Evolutionary conservation across 2,113 vertebrate species (phyloP).

Genomic region (Gambusia holbrooki): DNA sequence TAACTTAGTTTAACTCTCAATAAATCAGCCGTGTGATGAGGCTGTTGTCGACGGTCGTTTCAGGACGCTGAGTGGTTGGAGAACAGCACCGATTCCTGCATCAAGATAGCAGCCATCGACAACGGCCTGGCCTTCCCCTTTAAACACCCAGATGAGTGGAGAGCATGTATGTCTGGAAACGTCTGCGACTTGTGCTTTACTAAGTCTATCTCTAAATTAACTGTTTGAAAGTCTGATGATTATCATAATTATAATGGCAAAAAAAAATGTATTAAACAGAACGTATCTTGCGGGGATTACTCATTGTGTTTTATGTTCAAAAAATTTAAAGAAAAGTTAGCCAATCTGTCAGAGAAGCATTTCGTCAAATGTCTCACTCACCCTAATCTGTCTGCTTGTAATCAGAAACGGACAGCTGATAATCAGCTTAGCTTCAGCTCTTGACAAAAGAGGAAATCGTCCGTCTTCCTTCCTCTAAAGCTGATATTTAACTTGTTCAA

Average conservation of each 20-base stretch:
- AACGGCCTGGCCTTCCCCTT: slow-evolving; percentile 98
- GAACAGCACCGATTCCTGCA: slow-evolving; percentile 65
- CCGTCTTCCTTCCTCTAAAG: no score
- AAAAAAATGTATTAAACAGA: no score
- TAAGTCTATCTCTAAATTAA: no score
- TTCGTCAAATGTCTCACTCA: background rate
- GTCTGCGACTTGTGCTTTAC: background rate
- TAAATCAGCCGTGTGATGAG: slow-evolving; percentile 4
- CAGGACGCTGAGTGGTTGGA: slow-evolving; percentile 82
- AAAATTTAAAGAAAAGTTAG: background rate
- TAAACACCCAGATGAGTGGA: slow-evolving; percentile 98
- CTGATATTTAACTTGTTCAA: no score
- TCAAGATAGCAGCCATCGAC: slow-evolving; percentile 96
- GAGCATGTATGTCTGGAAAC: slow-evolving; percentile 67
- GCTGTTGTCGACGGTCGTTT: accelerated
- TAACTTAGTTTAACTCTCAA: background rate
- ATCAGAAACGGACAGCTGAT: background rate
- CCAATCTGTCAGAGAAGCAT: background rate
- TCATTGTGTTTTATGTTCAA: background rate
- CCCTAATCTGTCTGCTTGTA: background rate
- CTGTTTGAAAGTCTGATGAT: no score
- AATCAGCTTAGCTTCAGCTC: background rate
- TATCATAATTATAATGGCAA: no score
- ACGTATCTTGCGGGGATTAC: no score
- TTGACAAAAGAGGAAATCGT: background rate